Evolutionary conservation across 2,888 invertebrate genomes (phyloP).

Genomic region (Abrostola tripartita): DNA sequence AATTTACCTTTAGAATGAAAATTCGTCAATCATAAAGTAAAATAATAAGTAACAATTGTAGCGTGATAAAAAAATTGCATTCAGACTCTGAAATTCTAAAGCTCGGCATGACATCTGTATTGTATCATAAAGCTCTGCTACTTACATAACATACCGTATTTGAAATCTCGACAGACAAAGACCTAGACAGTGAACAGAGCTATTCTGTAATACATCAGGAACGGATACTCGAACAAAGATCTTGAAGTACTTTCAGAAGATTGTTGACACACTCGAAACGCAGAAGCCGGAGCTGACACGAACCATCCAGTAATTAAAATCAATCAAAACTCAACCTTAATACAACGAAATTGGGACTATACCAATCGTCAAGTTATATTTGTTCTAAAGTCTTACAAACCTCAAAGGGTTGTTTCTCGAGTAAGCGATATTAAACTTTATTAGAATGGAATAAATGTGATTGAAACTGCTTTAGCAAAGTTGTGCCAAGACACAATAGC

Average conservation of each 20-base stretch:
- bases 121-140: background rate
- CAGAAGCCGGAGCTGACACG: conserved; percentile 33
- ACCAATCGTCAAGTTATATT: conserved; percentile 18
- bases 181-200: conserved; percentile 15
- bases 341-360: background rate
- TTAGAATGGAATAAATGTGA: background rate
- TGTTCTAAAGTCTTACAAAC: conserved; percentile 17
- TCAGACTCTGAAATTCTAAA: too few species aligned
- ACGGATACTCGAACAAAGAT: conserved; percentile 49
- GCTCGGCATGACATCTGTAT: background rate
- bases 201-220: conserved; percentile 45
- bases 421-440: conserved; percentile 40
- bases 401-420: conserved; percentile 2
- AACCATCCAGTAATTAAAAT: background rate
- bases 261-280: conserved; percentile 55
- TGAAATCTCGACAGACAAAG: background rate
- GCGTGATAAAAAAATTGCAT: too few species aligned
- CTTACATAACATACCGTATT: background rate
- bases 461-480: conserved; percentile 9
- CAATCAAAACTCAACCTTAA: conserved; percentile 37
- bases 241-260: conserved; percentile 41
- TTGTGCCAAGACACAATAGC: conserved; percentile 53
- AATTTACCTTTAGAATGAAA: too few species aligned
- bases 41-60: too few species aligned
- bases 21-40: too few species aligned